phyloP scores from a whole-genome alignment of 2,797 vertebrate genomes.

The Diceros bicornis region DNA sequence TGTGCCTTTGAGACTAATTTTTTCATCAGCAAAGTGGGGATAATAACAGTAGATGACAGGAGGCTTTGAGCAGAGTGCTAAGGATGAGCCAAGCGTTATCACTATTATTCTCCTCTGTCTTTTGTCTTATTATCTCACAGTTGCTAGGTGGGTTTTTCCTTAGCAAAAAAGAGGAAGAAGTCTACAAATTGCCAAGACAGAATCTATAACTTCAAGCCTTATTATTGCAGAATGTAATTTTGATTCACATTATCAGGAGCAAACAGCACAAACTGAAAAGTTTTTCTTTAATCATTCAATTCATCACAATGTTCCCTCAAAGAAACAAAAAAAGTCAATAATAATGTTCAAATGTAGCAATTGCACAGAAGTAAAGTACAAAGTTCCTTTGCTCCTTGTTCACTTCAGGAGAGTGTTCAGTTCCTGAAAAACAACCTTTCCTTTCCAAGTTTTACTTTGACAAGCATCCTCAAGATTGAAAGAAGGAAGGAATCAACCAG shows the following conservation, averaged over 20 bases:
- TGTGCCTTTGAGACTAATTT: constrained; percentile 62
- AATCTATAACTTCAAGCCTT: constrained; percentile 58
- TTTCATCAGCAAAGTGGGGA: constrained; percentile 33
- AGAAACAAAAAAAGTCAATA: constrained; percentile 55
- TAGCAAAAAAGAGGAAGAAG: background rate
- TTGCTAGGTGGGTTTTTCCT: background rate
- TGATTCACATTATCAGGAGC: constrained; percentile 29
- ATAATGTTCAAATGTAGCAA: constrained; percentile 57
- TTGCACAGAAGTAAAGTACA: background rate
- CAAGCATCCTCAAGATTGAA: background rate
- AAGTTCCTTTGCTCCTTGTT: constrained; percentile 1
- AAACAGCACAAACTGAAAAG: constrained; percentile 53
- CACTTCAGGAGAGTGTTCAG: background rate
- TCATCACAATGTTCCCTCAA: constrained; percentile 64
- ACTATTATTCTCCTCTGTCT: background rate
- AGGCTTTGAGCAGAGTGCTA: background rate
- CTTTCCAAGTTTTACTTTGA: constrained; percentile 15
- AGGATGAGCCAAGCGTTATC: background rate
- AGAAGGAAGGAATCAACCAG: background rate
- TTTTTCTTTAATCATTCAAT: constrained; percentile 73
- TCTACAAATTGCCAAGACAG: constrained; percentile 31
- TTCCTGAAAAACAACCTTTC: constrained; percentile 50
- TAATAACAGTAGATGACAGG: background rate
- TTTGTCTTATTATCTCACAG: constrained; percentile 47
- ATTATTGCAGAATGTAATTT: constrained; percentile 67